Percentiles rank a stretch among this genome's conserved stretches.
Conservation (phyloP, 1,140 invertebrate genomes). For the Euura lappo region DNA sequence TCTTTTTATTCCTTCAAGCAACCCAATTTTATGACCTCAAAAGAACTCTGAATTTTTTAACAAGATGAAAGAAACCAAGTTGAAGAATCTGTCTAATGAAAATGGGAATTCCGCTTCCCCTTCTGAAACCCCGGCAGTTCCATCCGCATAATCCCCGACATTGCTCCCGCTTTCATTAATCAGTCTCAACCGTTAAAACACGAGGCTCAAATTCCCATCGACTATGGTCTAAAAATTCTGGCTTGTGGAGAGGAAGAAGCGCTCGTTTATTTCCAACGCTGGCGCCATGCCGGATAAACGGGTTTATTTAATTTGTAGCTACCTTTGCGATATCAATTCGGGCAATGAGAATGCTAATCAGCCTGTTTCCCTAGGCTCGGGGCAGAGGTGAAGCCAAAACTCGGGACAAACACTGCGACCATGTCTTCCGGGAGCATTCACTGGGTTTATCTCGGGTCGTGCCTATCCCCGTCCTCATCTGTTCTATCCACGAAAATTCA, state of each 20-base stretch:
- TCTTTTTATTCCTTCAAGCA: too few relatives aligned
- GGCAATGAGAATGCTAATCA: constrained; percentile 15
- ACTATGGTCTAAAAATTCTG: neutral
- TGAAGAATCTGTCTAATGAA: too few relatives aligned
- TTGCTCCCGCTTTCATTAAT: neutral
- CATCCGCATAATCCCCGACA: neutral
- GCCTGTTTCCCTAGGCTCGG: neutral
- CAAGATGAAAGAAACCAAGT: too few relatives aligned
- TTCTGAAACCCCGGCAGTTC: neutral
- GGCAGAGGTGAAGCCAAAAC: neutral
- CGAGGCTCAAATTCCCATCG: neutral
- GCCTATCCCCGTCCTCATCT: neutral
- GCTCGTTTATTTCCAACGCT: constrained; percentile 4
- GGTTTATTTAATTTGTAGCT: neutral
- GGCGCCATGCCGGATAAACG: neutral
- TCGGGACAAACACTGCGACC: neutral
- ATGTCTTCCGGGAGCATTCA: neutral
- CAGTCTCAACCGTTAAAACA: neutral
- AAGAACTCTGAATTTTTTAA: too few relatives aligned
- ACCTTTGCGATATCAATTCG: constrained; percentile 18
- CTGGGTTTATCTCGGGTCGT: neutral
- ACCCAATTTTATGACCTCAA: too few relatives aligned
- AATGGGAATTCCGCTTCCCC: too few relatives aligned
- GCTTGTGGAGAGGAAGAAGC: neutral
- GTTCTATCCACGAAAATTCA: neutral